Base-by-base conservation (phyloP, 2,113 vertebrate genomes). In the Sturnus vulgaris region DNA sequence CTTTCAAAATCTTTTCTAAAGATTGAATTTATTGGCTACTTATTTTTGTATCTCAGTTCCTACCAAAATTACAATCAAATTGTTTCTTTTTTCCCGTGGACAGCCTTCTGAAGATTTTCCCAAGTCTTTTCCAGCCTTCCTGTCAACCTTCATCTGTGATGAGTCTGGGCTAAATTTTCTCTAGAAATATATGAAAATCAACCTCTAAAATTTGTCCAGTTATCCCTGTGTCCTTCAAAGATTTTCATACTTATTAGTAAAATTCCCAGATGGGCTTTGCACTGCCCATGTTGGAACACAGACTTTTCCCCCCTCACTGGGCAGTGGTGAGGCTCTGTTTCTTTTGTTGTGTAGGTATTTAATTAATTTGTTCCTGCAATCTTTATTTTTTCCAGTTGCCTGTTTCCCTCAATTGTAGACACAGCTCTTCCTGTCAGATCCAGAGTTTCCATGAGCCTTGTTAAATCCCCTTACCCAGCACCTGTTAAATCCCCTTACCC, bases 361-460 rank as follows among this genome's bases (percentile, higher is more conserved):
- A 37, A 65, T 44, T 31, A 44, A 33, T 22, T 68, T 31, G 0
- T 42, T 82, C 17, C 44, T 35, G 10, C 5, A 83, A 16, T 59
- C 37, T 37, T 77, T 61, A 15, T 30, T 86, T 76, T 90, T 47
- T 60, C 35, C 44, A 3, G 1, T 47, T 75, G 7, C 5, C 16
- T 0, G 0, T 70, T 86, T 70, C 50, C 31, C 18, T 75, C 23
- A 19, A 11, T 55, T 44, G 5, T 3, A 76, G 33, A 25, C 44
- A 37, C 9, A 42, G 9, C 15, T 73, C 5, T 6, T 75, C 27
- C 39, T 28, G 22, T 28, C 15, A 35, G 4, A 31, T 31, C 27
- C 12, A 55, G 1, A 27, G 5, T 35, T 89, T 71, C 24, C 39
- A n/a, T 10, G 3, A 87, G 7, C 11, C 7, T 1, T 0, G 0